Conservation (phyloP, 2,888 invertebrate genomes). For the Archips xylosteana region DNA sequence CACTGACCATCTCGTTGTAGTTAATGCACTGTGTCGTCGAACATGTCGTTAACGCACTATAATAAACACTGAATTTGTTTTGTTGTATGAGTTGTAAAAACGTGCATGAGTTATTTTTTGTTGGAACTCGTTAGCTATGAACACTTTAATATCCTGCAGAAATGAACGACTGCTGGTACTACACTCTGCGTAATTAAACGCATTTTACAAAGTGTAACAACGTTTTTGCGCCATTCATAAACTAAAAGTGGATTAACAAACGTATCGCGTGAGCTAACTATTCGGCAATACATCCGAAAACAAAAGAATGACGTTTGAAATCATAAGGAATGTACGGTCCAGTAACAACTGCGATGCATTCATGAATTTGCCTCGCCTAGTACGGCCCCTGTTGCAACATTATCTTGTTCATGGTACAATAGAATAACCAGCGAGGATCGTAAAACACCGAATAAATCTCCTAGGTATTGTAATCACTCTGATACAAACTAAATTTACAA, state of each 20-base stretch:
- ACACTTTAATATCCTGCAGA: too few species aligned
- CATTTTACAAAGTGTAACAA: background rate
- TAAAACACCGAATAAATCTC: constrained; percentile 65
- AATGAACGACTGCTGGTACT: too few species aligned
- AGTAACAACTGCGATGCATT: constrained; percentile 27
- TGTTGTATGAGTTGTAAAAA: too few species aligned
- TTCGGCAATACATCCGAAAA: constrained; percentile 29
- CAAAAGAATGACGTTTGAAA: constrained; percentile 38
- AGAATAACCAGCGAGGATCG: constrained; percentile 71
- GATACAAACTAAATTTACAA: background rate
- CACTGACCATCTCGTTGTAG: too few species aligned
- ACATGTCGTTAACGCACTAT: too few species aligned
- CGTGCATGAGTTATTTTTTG: too few species aligned
- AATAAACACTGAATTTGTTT: too few species aligned
- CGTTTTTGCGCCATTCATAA: background rate
- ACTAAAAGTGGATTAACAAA: background rate
- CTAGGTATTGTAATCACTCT: background rate
- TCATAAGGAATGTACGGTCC: constrained; percentile 26
- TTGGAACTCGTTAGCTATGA: too few species aligned
- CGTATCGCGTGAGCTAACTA: constrained; percentile 9
- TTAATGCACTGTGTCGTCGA: too few species aligned
- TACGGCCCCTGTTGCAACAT: constrained; percentile 39
- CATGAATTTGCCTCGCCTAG: constrained; percentile 18
- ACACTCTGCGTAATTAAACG: too few species aligned
- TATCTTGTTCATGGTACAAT: constrained; percentile 70